Percentiles rank a stretch among this genome's conserved stretches.
Evolutionary conservation across 1,140 invertebrate species (phyloP).

Genomic region (Antheraea pernyi): DNA sequence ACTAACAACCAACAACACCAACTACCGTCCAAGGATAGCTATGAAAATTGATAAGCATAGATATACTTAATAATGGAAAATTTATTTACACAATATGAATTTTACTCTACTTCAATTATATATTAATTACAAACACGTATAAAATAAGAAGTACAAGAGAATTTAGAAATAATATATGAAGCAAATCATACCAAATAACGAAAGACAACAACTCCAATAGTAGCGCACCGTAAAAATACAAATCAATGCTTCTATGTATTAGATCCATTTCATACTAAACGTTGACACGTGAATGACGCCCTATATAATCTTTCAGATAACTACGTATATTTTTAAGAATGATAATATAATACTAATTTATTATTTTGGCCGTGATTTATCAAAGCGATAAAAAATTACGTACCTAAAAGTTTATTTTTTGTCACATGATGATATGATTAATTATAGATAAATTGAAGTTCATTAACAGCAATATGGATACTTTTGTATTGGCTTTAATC

Average conservation of each 20-base stretch:
- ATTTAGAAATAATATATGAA: background rate
- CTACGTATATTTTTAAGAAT: slow-evolving; percentile 1
- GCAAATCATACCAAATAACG: slow-evolving; percentile 6
- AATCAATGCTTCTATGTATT: background rate
- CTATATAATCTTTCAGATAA: background rate
- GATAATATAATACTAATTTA: background rate
- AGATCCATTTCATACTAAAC: slow-evolving; percentile 14
- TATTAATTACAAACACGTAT: too few relatives aligned
- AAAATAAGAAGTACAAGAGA: background rate
- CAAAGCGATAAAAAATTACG: background rate
- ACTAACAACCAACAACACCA: too few relatives aligned
- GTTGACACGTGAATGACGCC: background rate
- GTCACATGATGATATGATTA: background rate
- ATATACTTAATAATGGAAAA: too few relatives aligned
- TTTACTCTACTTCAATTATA: too few relatives aligned
- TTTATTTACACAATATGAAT: too few relatives aligned
- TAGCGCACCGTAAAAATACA: background rate
- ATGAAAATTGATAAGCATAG: too few relatives aligned
- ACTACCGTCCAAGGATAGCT: too few relatives aligned
- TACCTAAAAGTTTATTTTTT: background rate
- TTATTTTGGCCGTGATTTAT: slow-evolving; percentile 11
- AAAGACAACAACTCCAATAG: background rate
- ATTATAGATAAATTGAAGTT: background rate
- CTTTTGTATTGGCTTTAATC: background rate
- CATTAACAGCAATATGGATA: background rate